These are phyloP conservation scores for Acanthosepion lycidas DNA, from an alignment of 2,888 invertebrate species.

Conservation along the genomic window DNA sequence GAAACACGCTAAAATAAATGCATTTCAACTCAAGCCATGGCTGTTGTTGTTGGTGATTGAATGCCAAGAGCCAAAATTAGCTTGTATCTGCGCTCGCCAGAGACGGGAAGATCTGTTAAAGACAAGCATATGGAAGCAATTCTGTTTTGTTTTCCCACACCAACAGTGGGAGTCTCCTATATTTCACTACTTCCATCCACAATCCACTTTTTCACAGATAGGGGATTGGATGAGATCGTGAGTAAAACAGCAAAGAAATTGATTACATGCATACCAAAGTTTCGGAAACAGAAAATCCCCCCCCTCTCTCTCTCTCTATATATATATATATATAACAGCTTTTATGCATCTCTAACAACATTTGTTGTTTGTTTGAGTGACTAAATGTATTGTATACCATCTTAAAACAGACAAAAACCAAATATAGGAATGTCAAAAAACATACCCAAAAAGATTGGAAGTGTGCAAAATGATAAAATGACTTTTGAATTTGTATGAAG, in stretches of 20 bases:
- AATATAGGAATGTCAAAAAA: too few species aligned
- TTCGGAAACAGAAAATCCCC: neutral
- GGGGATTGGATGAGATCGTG: neutral
- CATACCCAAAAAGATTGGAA: too few species aligned
- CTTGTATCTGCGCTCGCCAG: neutral
- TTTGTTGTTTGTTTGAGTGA: too few species aligned
- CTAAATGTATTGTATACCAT: too few species aligned
- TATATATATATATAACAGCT: too few species aligned
- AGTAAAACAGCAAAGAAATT: neutral
- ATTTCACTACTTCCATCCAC: neutral
- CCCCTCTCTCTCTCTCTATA: too few species aligned
- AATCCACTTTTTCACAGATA: neutral
- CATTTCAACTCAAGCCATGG: neutral
- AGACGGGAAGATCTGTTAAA: neutral
- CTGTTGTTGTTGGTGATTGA: neutral
- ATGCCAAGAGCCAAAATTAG: neutral
- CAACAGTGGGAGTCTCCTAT: neutral
- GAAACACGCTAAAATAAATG: neutral
- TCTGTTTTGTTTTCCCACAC: neutral
- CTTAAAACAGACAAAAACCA: too few species aligned
- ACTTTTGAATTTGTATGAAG: too few species aligned
- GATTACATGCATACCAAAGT: neutral
- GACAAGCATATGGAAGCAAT: slow-evolving; percentile 8
- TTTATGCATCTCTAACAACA: too few species aligned
- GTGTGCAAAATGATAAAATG: too few species aligned